A percentile compares a stretch with the other conserved stretches of the same genome.
These are phyloP conservation scores for Camponotus vicinus DNA, from an alignment of 1,140 invertebrate genomes.

Conservation along the genomic window DNA sequence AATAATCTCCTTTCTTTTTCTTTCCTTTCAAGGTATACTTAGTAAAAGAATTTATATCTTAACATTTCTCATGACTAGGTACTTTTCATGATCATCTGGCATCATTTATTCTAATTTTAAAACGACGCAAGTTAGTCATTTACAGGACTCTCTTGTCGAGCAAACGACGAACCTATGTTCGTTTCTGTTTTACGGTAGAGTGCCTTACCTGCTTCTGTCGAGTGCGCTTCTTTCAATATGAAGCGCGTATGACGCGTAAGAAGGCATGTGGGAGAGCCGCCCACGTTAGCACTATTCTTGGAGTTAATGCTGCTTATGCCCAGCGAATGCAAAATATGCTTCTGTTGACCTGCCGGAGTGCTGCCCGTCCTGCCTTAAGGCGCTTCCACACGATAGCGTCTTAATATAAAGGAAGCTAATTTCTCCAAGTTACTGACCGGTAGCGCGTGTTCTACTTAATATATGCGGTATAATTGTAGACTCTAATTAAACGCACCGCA, in stretches of 20 bases:
- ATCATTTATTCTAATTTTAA: neutral
- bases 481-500: neutral
- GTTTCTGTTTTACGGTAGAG: conserved; percentile 21
- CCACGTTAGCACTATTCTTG: conserved; percentile 79
- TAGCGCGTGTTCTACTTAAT: neutral
- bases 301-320: conserved; percentile 80
- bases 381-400: conserved; percentile 49
- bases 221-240: conserved; percentile 18
- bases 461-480: neutral
- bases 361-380: conserved; percentile 49
- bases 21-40: neutral
- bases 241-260: conserved; percentile 67
- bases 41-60: neutral
- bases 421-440: neutral
- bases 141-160: neutral
- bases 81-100: neutral
- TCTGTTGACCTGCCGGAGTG: conserved; percentile 79
- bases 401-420: conserved; percentile 6
- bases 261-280: conserved; percentile 75
- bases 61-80: neutral
- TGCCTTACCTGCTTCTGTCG: conserved; percentile 21
- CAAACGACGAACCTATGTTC: neutral
- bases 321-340: conserved; percentile 80
- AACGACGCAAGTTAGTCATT: neutral
- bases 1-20: neutral